Percentiles rank a stretch among this genome's conserved stretches.
phyloP scores from a whole-genome alignment of 1,140 invertebrate genomes.

The Neuroterus valhalla region DNA sequence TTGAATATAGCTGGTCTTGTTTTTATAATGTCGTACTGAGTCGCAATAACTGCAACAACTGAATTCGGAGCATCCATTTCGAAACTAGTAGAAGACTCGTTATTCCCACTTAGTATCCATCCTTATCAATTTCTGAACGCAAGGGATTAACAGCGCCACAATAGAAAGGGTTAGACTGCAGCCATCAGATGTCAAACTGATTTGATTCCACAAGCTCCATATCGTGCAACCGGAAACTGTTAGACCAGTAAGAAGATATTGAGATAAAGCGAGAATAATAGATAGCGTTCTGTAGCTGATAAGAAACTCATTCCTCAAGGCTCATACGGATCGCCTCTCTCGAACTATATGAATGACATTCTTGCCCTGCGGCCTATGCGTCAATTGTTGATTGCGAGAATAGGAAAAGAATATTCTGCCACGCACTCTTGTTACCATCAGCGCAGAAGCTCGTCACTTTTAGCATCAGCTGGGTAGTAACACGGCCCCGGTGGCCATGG shows the following conservation, averaged over 20 bases:
- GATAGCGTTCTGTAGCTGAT: conserved; percentile 12
- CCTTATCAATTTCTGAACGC: background rate
- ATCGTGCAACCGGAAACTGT: conserved; percentile 22
- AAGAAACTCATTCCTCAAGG: conserved; percentile 28
- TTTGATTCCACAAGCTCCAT: conserved; percentile 1
- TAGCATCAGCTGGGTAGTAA: background rate
- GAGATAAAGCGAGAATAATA: conserved; percentile 21
- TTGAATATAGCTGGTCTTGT: no score
- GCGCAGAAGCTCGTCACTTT: conserved; percentile 19
- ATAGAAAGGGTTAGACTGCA: background rate
- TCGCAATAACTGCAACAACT: no score
- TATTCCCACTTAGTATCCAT: no score
- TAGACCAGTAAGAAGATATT: background rate
- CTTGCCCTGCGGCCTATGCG: background rate
- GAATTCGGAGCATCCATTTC: no score
- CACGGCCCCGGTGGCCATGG: conserved; percentile 1
- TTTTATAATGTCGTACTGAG: no score
- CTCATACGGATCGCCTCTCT: conserved; percentile 12
- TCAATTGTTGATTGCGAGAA: conserved; percentile 27
- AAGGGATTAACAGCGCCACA: background rate
- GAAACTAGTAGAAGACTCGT: no score
- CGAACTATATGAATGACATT: conserved; percentile 15
- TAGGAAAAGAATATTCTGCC: conserved; percentile 23
- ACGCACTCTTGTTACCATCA: conserved; percentile 27
- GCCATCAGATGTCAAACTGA: conserved; percentile 7